Evolutionary conservation across 1,140 invertebrate species (phyloP).

Genomic region (Lucilia cuprina): DNA sequence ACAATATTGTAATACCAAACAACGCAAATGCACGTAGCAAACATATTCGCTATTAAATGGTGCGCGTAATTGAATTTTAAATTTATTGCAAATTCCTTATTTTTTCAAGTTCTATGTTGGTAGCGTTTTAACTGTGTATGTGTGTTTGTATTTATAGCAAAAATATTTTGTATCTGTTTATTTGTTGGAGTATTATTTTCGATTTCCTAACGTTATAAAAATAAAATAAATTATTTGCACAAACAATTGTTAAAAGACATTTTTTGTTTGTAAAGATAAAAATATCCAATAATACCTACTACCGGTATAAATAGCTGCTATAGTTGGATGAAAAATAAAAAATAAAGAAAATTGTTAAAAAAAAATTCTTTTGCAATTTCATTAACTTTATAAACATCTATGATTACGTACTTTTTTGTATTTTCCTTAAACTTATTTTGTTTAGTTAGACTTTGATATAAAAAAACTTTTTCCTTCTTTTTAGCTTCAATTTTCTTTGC

Average conservation of each 20-base stretch:
- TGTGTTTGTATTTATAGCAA: background rate
- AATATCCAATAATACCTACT: background rate
- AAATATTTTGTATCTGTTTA: background rate
- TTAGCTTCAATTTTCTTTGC: background rate
- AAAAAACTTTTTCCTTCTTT: background rate
- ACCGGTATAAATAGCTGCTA: background rate
- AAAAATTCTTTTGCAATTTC: background rate
- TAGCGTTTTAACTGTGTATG: no score
- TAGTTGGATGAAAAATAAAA: background rate
- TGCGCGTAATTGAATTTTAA: background rate
- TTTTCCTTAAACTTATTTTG: conserved; percentile 11
- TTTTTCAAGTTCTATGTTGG: no score
- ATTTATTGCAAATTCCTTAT: background rate
- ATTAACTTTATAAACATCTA: conserved; percentile 27
- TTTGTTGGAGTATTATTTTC: background rate
- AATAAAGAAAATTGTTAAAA: background rate
- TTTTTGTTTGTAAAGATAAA: background rate
- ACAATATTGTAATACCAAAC: background rate
- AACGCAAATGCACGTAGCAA: background rate
- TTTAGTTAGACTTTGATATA: background rate
- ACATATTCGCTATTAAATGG: background rate
- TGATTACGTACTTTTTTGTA: background rate
- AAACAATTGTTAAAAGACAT: background rate
- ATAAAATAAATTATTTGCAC: background rate
- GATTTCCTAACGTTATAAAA: background rate